A percentile compares a stretch with the other conserved stretches of the same genome.
phyloP scores from a whole-genome alignment of 1,140 invertebrate genomes.

The Drosophila insularis region DNA sequence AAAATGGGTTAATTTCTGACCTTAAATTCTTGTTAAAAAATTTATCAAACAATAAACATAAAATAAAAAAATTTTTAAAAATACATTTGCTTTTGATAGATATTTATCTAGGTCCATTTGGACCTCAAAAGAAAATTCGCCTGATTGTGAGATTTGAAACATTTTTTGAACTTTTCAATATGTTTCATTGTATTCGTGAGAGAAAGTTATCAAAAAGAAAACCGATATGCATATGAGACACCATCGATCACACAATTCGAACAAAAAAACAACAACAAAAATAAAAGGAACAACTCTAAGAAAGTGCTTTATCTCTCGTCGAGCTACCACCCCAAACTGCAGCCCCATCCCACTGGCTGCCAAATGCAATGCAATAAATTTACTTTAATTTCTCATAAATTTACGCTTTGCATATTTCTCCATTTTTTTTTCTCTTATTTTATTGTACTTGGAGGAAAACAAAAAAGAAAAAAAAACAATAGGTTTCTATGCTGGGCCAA shows the following conservation, averaged over 20 bases:
- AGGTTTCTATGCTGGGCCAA: conserved; percentile 65
- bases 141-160: not conserved
- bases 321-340: conserved; percentile 17
- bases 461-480: conserved; percentile 61
- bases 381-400: conserved; percentile 81
- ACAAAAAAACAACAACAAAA: not conserved
- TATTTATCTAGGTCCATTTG: too few species aligned
- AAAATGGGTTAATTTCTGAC: too few species aligned
- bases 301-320: conserved; percentile 60
- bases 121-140: not conserved
- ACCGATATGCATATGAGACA: conserved; percentile 43
- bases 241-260: conserved; percentile 69
- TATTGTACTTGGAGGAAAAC: not conserved
- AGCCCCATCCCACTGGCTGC: conserved; percentile 33
- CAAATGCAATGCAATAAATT: conserved; percentile 76
- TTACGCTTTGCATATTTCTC: conserved; percentile 77
- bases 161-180: conserved; percentile 17
- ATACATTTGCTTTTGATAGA: too few species aligned
- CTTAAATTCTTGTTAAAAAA: too few species aligned
- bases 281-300: conserved; percentile 56
- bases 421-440: conserved; percentile 17
- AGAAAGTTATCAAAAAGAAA: conserved; percentile 62
- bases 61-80: too few species aligned
- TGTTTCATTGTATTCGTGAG: conserved; percentile 10
- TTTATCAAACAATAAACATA: too few species aligned